phyloP scores from a whole-genome alignment of 2,113 vertebrate species.

The Melierax canorus region DNA sequence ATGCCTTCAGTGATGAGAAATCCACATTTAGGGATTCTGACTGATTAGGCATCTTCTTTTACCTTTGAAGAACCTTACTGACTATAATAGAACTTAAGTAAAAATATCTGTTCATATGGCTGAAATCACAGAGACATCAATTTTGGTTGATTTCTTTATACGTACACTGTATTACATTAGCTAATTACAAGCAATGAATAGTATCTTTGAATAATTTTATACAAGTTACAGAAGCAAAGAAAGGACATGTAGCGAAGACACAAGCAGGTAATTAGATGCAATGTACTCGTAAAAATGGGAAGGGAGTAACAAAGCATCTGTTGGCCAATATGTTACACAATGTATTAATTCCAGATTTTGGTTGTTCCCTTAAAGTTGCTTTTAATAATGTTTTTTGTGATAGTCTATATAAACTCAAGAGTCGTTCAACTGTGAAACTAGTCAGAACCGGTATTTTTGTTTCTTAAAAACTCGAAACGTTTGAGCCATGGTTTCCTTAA shows the following conservation, averaged over 20 bases:
- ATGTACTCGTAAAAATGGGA: neutral
- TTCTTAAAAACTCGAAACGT: neutral
- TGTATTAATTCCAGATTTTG: neutral
- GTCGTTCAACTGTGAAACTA: neutral
- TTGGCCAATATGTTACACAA: neutral
- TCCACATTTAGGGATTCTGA: neutral
- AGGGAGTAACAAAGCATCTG: slow-evolving; percentile 6
- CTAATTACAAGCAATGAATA: neutral
- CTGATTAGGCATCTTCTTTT: neutral
- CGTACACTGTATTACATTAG: neutral
- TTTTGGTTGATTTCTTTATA: neutral
- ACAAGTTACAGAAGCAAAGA: neutral
- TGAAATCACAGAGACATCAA: neutral
- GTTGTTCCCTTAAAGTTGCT: neutral
- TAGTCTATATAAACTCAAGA: neutral
- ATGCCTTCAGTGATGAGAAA: neutral
- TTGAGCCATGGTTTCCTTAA: neutral
- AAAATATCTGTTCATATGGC: neutral
- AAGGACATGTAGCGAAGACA: neutral
- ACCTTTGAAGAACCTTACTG: neutral
- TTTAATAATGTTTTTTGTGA: neutral
- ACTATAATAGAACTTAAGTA: neutral
- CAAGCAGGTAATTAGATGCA: neutral
- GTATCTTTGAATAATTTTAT: neutral
- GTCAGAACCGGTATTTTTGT: neutral